A percentile compares a stretch with the other conserved stretches of the same genome.
phyloP scores from a whole-genome alignment of 2,113 vertebrate species.

The Hipposideros armiger region DNA sequence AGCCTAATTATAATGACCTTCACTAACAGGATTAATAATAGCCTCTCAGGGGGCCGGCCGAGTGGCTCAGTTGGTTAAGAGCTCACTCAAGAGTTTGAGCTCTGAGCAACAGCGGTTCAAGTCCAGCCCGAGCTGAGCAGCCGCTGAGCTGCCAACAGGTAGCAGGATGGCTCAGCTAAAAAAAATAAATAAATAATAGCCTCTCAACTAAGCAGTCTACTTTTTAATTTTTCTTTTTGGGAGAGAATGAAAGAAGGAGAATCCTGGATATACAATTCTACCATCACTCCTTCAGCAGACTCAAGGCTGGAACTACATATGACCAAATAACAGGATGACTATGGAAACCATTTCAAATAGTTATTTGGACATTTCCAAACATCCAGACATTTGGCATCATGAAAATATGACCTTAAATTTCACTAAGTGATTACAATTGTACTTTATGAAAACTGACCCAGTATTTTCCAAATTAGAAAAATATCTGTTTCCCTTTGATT shows the following conservation, averaged over 20 bases:
- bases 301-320: not conserved
- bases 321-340: not conserved
- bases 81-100: too few species aligned
- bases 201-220: not conserved
- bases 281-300: not conserved
- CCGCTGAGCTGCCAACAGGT: too few species aligned
- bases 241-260: not conserved
- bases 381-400: not conserved
- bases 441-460: not conserved
- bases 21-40: not conserved
- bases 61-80: too few species aligned
- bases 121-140: too few species aligned
- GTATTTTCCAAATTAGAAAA: conserved; percentile 48
- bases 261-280: not conserved
- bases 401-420: not conserved
- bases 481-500: not conserved
- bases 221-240: conserved; percentile 18
- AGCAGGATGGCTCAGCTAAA: too few species aligned
- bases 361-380: not conserved
- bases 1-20: conserved; percentile 2
- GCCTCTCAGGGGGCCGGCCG: not conserved
- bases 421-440: not conserved
- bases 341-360: not conserved
- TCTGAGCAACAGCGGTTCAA: too few species aligned
- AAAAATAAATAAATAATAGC: not conserved